Conservation (phyloP, 2,797 vertebrate species). For the Alauda arvensis region DNA sequence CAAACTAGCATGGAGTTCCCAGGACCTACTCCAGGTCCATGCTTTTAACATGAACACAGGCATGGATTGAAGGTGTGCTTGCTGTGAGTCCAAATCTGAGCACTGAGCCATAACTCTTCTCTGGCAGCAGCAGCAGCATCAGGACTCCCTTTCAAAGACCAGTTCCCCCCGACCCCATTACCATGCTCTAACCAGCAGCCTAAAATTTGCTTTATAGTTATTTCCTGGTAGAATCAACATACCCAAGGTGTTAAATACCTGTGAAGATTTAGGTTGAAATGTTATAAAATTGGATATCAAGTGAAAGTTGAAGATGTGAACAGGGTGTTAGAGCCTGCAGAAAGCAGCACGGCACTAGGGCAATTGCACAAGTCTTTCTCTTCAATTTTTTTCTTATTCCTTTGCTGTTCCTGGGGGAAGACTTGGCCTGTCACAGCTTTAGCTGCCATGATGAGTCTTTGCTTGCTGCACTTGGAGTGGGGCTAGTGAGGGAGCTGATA, state of each 20-base stretch:
- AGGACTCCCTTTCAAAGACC: background rate
- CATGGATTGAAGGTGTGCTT: background rate
- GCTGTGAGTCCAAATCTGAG: background rate
- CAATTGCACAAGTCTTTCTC: background rate
- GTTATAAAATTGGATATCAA: background rate
- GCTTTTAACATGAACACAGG: background rate
- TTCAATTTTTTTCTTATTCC: background rate
- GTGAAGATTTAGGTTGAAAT: background rate
- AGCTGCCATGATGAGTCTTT: background rate
- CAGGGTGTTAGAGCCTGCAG: background rate
- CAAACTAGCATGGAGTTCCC: background rate
- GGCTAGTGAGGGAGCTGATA: background rate
- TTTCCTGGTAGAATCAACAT: background rate
- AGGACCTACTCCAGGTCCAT: background rate
- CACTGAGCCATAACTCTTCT: background rate
- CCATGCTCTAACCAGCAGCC: background rate
- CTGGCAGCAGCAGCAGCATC: background rate
- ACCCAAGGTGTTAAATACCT: background rate
- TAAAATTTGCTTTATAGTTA: background rate
- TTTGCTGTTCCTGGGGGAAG: background rate
- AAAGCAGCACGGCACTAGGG: background rate
- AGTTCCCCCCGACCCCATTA: background rate
- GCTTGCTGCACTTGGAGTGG: background rate
- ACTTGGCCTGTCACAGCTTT: background rate
- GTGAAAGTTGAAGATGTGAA: background rate